These are phyloP conservation scores for Vulpes ferrilata DNA, from an alignment of 2,113 vertebrate species.

Conservation along the genomic window DNA sequence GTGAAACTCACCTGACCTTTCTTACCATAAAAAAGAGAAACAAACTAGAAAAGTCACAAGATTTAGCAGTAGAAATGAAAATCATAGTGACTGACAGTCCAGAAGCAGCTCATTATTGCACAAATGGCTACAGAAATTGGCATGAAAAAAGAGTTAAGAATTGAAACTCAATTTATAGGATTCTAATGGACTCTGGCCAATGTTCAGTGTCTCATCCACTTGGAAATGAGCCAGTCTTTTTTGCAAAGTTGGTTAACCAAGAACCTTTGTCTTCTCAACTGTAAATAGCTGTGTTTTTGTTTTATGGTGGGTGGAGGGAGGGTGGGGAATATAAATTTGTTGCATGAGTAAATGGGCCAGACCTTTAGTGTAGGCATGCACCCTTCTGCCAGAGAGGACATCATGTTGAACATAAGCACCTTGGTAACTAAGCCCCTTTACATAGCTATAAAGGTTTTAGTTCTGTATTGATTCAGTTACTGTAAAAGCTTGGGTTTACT, in stretches of 20 bases:
- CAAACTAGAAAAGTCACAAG: background rate
- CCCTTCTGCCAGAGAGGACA: constrained; percentile 82
- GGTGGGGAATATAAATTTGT: constrained; percentile 80
- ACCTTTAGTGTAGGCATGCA: constrained; percentile 84
- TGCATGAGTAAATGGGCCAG: constrained; percentile 86
- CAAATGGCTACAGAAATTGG: background rate
- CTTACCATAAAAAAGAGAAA: constrained; percentile 6
- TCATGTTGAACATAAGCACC: constrained; percentile 84
- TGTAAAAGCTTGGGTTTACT: constrained; percentile 90
- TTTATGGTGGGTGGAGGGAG: constrained; percentile 80
- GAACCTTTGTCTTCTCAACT: constrained; percentile 81
- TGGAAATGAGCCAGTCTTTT: constrained; percentile 79
- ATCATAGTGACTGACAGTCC: background rate
- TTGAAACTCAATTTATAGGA: background rate
- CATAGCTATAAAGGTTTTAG: constrained; percentile 84
- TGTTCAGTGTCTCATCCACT: constrained; percentile 68
- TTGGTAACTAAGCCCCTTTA: constrained; percentile 82
- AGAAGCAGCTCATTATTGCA: background rate
- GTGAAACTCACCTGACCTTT: background rate
- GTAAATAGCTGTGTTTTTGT: constrained; percentile 88
- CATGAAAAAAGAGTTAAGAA: constrained; percentile 24
- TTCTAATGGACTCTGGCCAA: constrained; percentile 71
- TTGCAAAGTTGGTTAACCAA: constrained; percentile 66
- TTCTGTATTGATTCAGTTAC: constrained; percentile 86
- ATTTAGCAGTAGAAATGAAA: constrained; percentile 37